A percentile compares a stretch with the other conserved stretches of the same genome.
phyloP scores from a whole-genome alignment of 2,888 invertebrate genomes.

The Oegoconia quadripuncta region DNA sequence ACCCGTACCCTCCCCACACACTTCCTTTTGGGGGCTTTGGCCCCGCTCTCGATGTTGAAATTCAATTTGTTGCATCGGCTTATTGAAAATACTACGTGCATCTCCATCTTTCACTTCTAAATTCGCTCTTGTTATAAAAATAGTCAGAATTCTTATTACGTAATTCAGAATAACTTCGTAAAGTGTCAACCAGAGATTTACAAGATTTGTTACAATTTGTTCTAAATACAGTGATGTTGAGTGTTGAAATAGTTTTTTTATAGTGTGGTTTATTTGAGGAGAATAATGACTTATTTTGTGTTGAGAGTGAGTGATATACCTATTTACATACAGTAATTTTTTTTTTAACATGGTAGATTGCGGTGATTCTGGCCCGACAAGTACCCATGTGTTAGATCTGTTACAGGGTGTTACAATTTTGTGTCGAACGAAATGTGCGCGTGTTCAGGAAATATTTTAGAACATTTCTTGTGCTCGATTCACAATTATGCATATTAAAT shows the following conservation, averaged over 20 bases:
- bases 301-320: conserved; percentile 43
- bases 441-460: too few species aligned
- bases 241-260: conserved; percentile 26
- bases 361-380: too few species aligned
- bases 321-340: too few species aligned
- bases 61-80: conserved; percentile 69
- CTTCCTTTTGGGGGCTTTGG: conserved; percentile 66
- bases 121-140: conserved; percentile 26
- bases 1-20: conserved; percentile 68
- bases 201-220: conserved; percentile 28
- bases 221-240: conserved; percentile 27
- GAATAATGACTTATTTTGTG: conserved; percentile 53
- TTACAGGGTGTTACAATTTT: too few species aligned
- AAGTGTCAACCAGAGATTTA: conserved; percentile 35
- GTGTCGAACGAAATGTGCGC: too few species aligned
- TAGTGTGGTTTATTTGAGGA: conserved; percentile 33
- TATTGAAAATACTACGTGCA: conserved; percentile 57
- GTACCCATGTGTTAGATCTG: too few species aligned
- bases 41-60: conserved; percentile 49
- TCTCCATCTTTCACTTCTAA: conserved; percentile 32
- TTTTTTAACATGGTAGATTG: too few species aligned
- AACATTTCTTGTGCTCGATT: too few species aligned
- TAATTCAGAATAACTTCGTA: too few species aligned
- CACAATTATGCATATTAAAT: too few species aligned
- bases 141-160: too few species aligned